Evolutionary conservation across 2,888 invertebrate genomes (phyloP).

Genomic region (Lypha dubia): DNA sequence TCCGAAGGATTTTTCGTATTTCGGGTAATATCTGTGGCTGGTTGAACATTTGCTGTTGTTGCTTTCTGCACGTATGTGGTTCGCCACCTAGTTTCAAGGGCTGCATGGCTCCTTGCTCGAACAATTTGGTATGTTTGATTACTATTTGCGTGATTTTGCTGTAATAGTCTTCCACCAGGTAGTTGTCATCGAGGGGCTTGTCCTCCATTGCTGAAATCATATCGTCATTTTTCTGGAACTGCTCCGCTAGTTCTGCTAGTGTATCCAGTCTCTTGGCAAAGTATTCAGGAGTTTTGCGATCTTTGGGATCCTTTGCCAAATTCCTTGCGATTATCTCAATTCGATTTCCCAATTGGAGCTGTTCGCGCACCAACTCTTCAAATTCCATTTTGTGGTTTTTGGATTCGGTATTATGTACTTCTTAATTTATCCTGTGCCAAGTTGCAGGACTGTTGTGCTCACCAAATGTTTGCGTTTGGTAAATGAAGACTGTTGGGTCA

Average conservation of each 20-base stretch:
- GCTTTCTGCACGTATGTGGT: not conserved
- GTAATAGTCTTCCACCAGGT: not conserved
- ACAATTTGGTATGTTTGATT: not conserved
- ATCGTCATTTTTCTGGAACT: not conserved
- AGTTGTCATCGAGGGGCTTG: not conserved
- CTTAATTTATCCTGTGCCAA: no score
- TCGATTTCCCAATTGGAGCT: no score
- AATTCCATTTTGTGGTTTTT: no score
- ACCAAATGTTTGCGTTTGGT: no score
- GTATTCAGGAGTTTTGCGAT: constrained; percentile 8
- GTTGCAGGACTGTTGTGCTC: no score
- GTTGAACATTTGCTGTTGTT: not conserved
- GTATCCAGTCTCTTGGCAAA: constrained; percentile 4
- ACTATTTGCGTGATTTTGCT: no score
- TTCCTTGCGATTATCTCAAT: no score
- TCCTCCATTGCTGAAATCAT: not conserved
- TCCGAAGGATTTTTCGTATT: constrained; percentile 7
- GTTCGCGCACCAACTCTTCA: no score
- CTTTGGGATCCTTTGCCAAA: not conserved
- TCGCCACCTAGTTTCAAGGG: not conserved
- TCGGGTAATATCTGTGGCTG: not conserved
- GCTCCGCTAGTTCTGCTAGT: not conserved
- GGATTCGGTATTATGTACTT: no score
- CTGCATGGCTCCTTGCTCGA: constrained; percentile 7
- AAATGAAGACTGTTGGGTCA: no score